Conservation (phyloP, 2,888 invertebrate species). For the Hydriomena furcata region DNA sequence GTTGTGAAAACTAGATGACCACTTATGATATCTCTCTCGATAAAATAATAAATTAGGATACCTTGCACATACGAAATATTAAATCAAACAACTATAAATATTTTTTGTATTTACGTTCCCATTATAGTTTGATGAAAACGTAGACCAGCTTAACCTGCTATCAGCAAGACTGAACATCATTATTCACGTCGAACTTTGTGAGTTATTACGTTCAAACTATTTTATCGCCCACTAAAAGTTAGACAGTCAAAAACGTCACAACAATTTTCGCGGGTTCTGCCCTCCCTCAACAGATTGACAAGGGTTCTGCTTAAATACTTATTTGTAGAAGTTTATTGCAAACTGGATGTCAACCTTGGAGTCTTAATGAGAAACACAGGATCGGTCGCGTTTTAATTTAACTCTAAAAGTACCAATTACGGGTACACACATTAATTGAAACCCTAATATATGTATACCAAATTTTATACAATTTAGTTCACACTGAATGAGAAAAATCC, state of each 20-base stretch:
- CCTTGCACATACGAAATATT: no score
- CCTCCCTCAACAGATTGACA: constrained; percentile 60
- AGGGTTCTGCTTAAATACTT: constrained; percentile 56
- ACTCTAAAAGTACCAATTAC: constrained; percentile 15
- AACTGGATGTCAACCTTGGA: constrained; percentile 35
- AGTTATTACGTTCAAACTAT: constrained; percentile 22
- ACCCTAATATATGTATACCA: not conserved
- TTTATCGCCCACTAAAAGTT: constrained; percentile 45
- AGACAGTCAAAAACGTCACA: constrained; percentile 50
- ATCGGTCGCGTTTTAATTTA: constrained; percentile 27
- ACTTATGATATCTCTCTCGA: no score
- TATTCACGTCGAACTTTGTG: constrained; percentile 10
- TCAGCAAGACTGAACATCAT: not conserved
- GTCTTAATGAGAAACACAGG: constrained; percentile 35
- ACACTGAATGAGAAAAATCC: constrained; percentile 18
- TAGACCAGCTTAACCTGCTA: no score
- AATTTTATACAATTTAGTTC: constrained; percentile 7
- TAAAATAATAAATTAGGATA: no score
- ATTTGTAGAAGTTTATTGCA: constrained; percentile 44
- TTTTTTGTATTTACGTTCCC: not conserved
- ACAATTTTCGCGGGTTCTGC: constrained; percentile 51
- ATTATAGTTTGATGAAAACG: not conserved
- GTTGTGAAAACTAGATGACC: constrained; percentile 9
- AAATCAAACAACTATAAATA: no score
- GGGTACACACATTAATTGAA: constrained; percentile 12